phyloP scores from a whole-genome alignment of 2,888 invertebrate genomes.

The Lasioglossum malachurum region DNA sequence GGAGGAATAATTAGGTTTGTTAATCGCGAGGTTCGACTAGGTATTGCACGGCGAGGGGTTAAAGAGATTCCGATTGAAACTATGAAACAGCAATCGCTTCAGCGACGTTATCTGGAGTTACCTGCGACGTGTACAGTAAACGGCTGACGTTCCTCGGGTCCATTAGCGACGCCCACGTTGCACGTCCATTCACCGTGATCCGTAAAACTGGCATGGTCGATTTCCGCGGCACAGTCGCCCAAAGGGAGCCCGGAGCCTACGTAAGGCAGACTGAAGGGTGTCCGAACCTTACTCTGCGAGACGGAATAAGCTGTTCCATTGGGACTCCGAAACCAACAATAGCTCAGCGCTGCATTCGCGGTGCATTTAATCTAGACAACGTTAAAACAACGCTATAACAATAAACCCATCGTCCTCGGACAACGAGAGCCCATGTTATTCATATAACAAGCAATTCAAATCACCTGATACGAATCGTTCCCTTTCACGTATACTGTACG shows the following conservation, averaged over 20 bases:
- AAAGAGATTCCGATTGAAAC: not conserved
- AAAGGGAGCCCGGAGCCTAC: slow-evolving; percentile 73
- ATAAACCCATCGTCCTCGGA: not conserved
- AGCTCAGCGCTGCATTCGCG: slow-evolving; percentile 69
- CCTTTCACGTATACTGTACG: slow-evolving; percentile 72
- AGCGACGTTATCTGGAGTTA: slow-evolving; percentile 42
- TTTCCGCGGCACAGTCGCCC: slow-evolving; percentile 77
- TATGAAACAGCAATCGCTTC: not conserved
- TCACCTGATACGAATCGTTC: slow-evolving; percentile 75
- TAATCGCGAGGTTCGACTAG: not conserved
- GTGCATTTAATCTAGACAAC: slow-evolving; percentile 75
- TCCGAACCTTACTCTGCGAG: slow-evolving; percentile 21
- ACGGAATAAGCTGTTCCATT: slow-evolving; percentile 76
- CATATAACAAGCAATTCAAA: not conserved
- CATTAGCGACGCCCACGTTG: slow-evolving; percentile 74
- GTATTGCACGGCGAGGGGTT: not conserved
- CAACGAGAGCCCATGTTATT: not conserved
- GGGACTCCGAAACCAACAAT: slow-evolving; percentile 80
- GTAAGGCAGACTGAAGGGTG: slow-evolving; percentile 62
- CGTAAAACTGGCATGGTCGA: slow-evolving; percentile 68
- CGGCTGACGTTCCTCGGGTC: slow-evolving; percentile 67
- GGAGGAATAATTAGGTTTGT: not conserved
- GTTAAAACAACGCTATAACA: not conserved
- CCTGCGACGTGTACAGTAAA: slow-evolving; percentile 77
- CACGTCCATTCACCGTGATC: slow-evolving; percentile 79